These are phyloP conservation scores for Eremobia ochroleuca DNA, from an alignment of 2,888 invertebrate species.

Conservation along the genomic window DNA sequence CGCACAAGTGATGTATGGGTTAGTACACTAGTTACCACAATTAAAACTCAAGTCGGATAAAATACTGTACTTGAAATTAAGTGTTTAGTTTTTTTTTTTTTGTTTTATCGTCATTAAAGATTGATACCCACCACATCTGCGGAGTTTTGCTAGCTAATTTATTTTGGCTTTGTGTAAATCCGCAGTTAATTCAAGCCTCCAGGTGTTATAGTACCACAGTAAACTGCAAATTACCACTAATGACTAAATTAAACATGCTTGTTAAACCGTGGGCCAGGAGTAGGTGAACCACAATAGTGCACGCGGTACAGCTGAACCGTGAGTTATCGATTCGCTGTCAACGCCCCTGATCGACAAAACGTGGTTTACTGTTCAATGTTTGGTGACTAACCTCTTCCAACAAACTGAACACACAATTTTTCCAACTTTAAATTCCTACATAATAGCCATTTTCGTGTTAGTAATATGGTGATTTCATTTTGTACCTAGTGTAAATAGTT, in stretches of 20 bases:
- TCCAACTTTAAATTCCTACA: background rate
- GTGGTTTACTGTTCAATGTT: constrained; percentile 1
- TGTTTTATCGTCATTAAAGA: background rate
- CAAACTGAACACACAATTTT: background rate
- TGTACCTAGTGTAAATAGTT: too few species aligned
- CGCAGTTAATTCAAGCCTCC: background rate
- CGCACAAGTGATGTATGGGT: background rate
- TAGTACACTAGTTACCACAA: background rate
- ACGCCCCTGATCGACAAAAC: constrained; percentile 10
- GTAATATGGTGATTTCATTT: too few species aligned
- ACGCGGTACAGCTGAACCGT: constrained; percentile 30
- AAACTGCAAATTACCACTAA: constrained; percentile 35
- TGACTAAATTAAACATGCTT: constrained; percentile 42
- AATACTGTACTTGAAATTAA: background rate
- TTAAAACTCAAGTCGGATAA: background rate
- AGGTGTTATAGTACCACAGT: constrained; percentile 2
- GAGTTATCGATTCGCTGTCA: constrained; percentile 47
- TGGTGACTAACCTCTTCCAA: background rate
- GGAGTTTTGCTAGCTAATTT: background rate
- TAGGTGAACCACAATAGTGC: constrained; percentile 45
- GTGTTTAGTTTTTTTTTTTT: background rate
- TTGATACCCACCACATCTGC: background rate
- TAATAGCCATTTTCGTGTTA: background rate
- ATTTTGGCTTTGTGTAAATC: background rate
- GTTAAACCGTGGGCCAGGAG: constrained; percentile 8